Evolutionary conservation across 1,140 invertebrate species (phyloP).

Genomic region (Papilio polytes): DNA sequence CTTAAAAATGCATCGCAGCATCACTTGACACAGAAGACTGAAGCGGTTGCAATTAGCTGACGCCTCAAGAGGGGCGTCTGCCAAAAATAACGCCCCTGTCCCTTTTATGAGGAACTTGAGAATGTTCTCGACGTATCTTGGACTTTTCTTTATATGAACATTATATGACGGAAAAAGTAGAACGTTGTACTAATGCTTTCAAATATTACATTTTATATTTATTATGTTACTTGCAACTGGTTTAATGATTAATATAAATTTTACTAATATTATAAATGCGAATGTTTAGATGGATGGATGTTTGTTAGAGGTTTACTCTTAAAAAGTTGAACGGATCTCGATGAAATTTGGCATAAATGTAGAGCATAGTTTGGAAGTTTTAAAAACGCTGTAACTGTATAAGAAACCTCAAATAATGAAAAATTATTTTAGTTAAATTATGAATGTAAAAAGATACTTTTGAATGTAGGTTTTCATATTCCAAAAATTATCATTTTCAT

Average conservation of each 20-base stretch:
- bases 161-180: background rate
- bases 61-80: slow-evolving; percentile 16
- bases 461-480: background rate
- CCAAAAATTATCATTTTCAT: background rate
- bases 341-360: no score
- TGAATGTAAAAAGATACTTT: background rate
- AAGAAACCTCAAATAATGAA: background rate
- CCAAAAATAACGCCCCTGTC: slow-evolving; percentile 19
- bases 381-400: no score
- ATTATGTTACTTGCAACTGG: background rate
- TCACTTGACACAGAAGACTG: slow-evolving; percentile 34
- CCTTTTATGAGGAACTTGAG: slow-evolving; percentile 9
- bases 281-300: no score
- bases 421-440: background rate
- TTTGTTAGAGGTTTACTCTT: no score
- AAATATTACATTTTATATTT: background rate
- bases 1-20: slow-evolving; percentile 29
- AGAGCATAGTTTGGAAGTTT: no score
- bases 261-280: no score
- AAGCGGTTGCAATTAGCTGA: slow-evolving; percentile 37
- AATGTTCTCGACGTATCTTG: slow-evolving; percentile 6
- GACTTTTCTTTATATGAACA: slow-evolving; percentile 9
- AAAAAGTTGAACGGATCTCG: no score
- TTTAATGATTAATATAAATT: background rate
- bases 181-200: background rate